Percentiles rank a stretch among this genome's conserved stretches.
These are phyloP conservation scores for Rousettus leschenaultii DNA, from an alignment of 2,113 vertebrate species.

Conservation along the genomic window DNA sequence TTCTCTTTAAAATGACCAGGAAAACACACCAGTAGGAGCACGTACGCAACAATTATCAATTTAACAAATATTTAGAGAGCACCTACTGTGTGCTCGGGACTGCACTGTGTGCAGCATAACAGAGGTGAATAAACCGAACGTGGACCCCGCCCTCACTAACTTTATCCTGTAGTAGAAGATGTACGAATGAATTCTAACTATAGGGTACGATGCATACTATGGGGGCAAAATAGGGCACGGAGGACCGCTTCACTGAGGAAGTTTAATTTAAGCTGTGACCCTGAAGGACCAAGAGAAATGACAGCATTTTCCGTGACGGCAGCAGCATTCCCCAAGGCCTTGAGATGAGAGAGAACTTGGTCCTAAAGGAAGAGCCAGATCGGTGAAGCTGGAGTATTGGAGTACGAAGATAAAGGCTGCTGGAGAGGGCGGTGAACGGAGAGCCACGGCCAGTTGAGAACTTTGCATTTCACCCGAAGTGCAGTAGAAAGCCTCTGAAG, in stretches of 20 bases:
- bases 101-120: neutral
- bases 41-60: neutral
- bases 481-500: neutral
- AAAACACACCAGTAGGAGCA: neutral
- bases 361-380: neutral
- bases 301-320: no score
- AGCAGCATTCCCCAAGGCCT: neutral
- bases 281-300: neutral
- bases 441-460: neutral
- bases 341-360: neutral
- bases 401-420: neutral
- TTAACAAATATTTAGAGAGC: neutral
- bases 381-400: accelerated
- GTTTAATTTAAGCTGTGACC: neutral
- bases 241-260: neutral
- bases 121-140: neutral
- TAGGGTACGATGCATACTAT: no score
- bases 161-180: neutral
- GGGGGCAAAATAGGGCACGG: neutral
- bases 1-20: neutral
- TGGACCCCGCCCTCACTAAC: neutral
- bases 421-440: no score
- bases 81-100: neutral
- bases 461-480: neutral
- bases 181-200: neutral